phyloP scores from a whole-genome alignment of 2,888 invertebrate species.

The Tanaodytes sp. region DNA sequence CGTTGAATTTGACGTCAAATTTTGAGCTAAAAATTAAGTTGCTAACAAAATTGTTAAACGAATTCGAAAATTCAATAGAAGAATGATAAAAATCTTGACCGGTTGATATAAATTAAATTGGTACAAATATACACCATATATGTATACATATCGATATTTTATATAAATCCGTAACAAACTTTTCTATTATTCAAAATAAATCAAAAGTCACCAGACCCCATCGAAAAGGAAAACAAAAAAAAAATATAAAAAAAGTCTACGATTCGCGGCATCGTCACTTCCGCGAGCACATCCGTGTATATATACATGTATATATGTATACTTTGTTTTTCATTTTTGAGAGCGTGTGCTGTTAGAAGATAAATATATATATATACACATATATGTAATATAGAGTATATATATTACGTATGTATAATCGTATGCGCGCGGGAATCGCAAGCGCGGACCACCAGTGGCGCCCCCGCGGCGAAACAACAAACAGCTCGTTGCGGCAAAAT shows the following conservation, averaged over 20 bases:
- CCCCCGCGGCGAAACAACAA: conserved; percentile 23
- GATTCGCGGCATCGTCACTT: conserved; percentile 51
- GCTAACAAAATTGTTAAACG: background rate
- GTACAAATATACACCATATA: no score
- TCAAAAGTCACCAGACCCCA: no score
- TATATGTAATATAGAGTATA: conserved; percentile 60
- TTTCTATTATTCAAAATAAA: no score
- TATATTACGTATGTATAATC: conserved; percentile 56
- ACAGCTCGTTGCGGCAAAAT: conserved; percentile 9
- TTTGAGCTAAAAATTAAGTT: no score
- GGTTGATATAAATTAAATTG: no score
- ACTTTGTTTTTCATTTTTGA: no score
- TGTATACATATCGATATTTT: no score
- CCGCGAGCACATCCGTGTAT: conserved; percentile 56
- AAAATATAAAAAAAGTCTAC: no score
- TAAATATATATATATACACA: conserved; percentile 65
- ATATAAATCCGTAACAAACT: no score
- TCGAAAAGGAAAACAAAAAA: no score
- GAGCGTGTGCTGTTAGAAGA: conserved; percentile 57
- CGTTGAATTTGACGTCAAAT: no score
- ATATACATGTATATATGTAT: conserved; percentile 60
- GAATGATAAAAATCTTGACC: no score
- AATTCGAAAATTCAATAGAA: conserved; percentile 2
- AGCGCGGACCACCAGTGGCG: background rate
- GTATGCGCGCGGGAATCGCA: conserved; percentile 9